phyloP scores from a whole-genome alignment of 1,140 invertebrate species.

The Pinna nobilis region DNA sequence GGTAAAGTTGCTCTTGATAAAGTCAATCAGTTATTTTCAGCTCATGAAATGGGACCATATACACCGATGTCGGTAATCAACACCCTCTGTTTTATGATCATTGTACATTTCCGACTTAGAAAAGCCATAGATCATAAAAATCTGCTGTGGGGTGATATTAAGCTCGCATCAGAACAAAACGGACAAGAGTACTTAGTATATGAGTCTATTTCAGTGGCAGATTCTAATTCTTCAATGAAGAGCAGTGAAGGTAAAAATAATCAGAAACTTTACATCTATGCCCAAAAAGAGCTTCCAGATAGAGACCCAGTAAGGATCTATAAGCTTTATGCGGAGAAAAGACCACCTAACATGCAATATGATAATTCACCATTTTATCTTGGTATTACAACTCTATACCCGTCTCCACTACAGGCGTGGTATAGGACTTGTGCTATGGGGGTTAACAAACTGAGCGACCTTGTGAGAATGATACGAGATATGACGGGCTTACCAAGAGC shows the following conservation, averaged over 20 bases:
- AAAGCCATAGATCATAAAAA: slow-evolving; percentile 70
- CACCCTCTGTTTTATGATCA: slow-evolving; percentile 65
- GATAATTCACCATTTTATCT: slow-evolving; percentile 65
- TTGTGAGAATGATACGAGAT: slow-evolving; percentile 67
- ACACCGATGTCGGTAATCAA: slow-evolving; percentile 65
- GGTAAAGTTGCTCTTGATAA: slow-evolving; percentile 51
- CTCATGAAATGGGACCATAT: slow-evolving; percentile 67
- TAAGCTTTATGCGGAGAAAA: slow-evolving; percentile 63
- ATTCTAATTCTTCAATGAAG: slow-evolving; percentile 41
- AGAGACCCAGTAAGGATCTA: slow-evolving; percentile 67
- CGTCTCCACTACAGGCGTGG: slow-evolving; percentile 60
- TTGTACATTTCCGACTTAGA: slow-evolving; percentile 62
- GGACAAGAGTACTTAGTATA: slow-evolving; percentile 63
- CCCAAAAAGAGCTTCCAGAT: slow-evolving; percentile 52
- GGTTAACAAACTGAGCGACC: slow-evolving; percentile 68
- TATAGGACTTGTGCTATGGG: slow-evolving; percentile 67
- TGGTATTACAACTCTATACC: slow-evolving; percentile 56
- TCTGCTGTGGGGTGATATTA: slow-evolving; percentile 67
- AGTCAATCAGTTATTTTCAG: slow-evolving; percentile 60
- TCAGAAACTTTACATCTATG: slow-evolving; percentile 45
- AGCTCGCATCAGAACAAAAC: slow-evolving; percentile 53
- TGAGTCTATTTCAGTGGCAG: slow-evolving; percentile 45
- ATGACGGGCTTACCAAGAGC: slow-evolving; percentile 57
- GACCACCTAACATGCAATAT: slow-evolving; percentile 58
- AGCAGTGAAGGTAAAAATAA: slow-evolving; percentile 25